Percentiles rank a stretch among this genome's conserved stretches.
These are phyloP conservation scores for Drosophila paracracens DNA, from an alignment of 2,888 invertebrate species.

Conservation along the genomic window DNA sequence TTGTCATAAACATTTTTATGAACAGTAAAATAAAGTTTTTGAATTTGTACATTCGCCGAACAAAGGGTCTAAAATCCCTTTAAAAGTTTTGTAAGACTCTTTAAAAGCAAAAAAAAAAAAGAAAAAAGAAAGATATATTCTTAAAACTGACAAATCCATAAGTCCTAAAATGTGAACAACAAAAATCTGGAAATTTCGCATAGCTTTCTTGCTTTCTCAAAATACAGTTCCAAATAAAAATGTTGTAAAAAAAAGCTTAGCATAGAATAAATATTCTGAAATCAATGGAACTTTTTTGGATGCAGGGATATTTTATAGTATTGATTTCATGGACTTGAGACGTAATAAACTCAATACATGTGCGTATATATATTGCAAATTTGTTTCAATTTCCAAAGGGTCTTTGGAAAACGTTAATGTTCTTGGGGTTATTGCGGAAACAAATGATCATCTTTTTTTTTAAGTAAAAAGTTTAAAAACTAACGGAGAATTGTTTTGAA, in stretches of 20 bases:
- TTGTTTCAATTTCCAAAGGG: not conserved
- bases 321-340: not conserved
- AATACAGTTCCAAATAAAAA: not conserved
- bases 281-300: not conserved
- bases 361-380: not conserved
- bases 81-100: not conserved
- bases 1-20: not conserved
- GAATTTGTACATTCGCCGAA: not conserved
- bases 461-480: not conserved
- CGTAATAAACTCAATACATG: not conserved
- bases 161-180: no score
- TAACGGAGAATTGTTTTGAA: not conserved
- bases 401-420: not conserved
- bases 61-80: not conserved
- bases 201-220: not conserved
- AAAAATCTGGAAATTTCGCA: not conserved
- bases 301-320: not conserved
- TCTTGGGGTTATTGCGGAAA: not conserved
- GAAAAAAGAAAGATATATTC: not conserved
- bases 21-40: not conserved
- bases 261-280: not conserved
- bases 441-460: not conserved
- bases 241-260: not conserved
- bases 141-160: not conserved
- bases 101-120: not conserved